These are phyloP conservation scores for Lordiphosa fenestrarum DNA, from an alignment of 2,888 invertebrate genomes.

Conservation along the genomic window DNA sequence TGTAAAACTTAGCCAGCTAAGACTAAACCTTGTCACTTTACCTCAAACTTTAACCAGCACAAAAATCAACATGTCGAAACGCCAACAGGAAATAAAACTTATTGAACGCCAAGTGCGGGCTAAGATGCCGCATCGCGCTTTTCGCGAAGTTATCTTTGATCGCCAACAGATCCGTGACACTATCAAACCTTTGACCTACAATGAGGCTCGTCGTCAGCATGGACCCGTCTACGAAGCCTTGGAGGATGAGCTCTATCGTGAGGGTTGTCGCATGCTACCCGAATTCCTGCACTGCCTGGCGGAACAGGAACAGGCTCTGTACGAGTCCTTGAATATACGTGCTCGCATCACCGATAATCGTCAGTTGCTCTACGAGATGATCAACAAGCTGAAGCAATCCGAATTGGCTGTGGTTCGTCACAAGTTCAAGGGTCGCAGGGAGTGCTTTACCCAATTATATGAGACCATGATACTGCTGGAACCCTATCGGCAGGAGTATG, in stretches of 20 bases:
- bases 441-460: slow-evolving; percentile 55
- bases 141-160: slow-evolving; percentile 58
- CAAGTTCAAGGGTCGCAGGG: slow-evolving; percentile 44
- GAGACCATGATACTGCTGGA: slow-evolving; percentile 60
- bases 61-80: slow-evolving; percentile 12
- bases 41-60: not conserved
- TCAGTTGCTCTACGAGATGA: slow-evolving; percentile 53
- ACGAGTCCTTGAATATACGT: slow-evolving; percentile 51
- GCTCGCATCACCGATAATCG: slow-evolving; percentile 51
- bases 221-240: slow-evolving; percentile 63
- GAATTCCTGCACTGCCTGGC: slow-evolving; percentile 62
- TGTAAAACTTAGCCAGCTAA: slow-evolving; percentile 5
- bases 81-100: slow-evolving; percentile 47
- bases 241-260: slow-evolving; percentile 65
- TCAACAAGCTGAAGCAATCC: slow-evolving; percentile 65
- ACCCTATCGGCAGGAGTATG: slow-evolving; percentile 52
- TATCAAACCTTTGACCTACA: slow-evolving; percentile 42
- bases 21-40: slow-evolving; percentile 1
- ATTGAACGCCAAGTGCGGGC: slow-evolving; percentile 44
- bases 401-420: slow-evolving; percentile 53
- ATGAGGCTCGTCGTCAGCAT: slow-evolving; percentile 56
- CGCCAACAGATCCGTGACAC: slow-evolving; percentile 33
- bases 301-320: slow-evolving; percentile 58
- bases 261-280: slow-evolving; percentile 63
- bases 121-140: slow-evolving; percentile 55